Percentiles rank a stretch among this genome's conserved stretches.
These are phyloP conservation scores for Oncopeltus fasciatus DNA, from an alignment of 1,140 invertebrate genomes.

Conservation along the genomic window DNA sequence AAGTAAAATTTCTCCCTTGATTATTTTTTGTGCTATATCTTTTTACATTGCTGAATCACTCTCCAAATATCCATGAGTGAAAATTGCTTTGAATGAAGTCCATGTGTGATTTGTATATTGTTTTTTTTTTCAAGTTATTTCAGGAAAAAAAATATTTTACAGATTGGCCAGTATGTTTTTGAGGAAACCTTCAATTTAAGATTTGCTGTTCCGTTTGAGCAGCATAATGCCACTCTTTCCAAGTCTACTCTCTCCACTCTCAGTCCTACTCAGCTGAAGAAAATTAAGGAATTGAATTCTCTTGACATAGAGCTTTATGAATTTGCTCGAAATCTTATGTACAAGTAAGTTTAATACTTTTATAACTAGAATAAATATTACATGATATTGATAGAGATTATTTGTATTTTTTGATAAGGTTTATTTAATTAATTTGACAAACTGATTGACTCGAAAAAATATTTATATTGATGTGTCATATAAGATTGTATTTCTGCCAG, in stretches of 20 bases:
- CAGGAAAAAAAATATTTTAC: too few relatives aligned
- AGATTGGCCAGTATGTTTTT: slow-evolving; percentile 89
- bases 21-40: too few relatives aligned
- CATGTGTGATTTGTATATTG: too few relatives aligned
- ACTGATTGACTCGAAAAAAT: too few relatives aligned
- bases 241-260: slow-evolving; percentile 59
- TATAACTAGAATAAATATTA: background rate
- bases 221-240: slow-evolving; percentile 77
- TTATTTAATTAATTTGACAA: background rate
- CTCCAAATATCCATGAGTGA: too few relatives aligned
- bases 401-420: background rate
- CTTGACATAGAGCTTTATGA: slow-evolving; percentile 88
- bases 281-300: slow-evolving; percentile 66
- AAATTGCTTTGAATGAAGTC: too few relatives aligned
- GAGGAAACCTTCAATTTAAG: slow-evolving; percentile 91
- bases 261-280: slow-evolving; percentile 50
- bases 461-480: too few relatives aligned
- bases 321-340: slow-evolving; percentile 80
- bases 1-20: too few relatives aligned
- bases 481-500: too few relatives aligned
- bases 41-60: too few relatives aligned
- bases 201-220: slow-evolving; percentile 75
- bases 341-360: slow-evolving; percentile 33
- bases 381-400: background rate
- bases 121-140: too few relatives aligned